Conservation (phyloP, 1,140 invertebrate genomes). For the Bicyclus anynana region DNA sequence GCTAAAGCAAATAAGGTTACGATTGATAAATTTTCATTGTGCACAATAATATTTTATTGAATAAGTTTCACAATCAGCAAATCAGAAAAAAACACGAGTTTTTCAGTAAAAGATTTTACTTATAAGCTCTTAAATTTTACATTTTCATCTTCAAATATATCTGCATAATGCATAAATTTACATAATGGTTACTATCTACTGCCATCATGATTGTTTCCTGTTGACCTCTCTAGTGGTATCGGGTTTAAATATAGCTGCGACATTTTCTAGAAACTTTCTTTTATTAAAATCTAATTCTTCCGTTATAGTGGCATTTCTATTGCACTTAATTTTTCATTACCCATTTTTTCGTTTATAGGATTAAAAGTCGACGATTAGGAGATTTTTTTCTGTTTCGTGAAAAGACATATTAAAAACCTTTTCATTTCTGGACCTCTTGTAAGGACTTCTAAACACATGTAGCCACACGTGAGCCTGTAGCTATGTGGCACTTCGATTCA, state of each 20-base stretch:
- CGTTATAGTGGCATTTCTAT: too few relatives aligned
- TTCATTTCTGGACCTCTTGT: too few relatives aligned
- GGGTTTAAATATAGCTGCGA: background rate
- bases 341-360: too few relatives aligned
- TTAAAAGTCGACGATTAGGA: too few relatives aligned
- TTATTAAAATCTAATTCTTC: too few relatives aligned
- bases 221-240: background rate
- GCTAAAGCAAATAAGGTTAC: constrained; percentile 18
- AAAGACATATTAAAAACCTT: too few relatives aligned
- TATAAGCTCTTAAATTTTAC: constrained; percentile 1
- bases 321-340: too few relatives aligned
- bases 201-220: constrained; percentile 1
- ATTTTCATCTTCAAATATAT: constrained; percentile 3
- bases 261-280: background rate
- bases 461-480: too few relatives aligned
- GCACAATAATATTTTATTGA: background rate
- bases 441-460: too few relatives aligned
- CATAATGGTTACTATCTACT: constrained; percentile 2
- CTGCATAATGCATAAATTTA: constrained; percentile 4
- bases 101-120: background rate
- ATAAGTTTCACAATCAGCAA: background rate
- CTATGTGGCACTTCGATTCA: too few relatives aligned
- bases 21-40: background rate
- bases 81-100: background rate
- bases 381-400: too few relatives aligned